Conservation (phyloP, 1,140 invertebrate species). For the Drosophila pandora region DNA sequence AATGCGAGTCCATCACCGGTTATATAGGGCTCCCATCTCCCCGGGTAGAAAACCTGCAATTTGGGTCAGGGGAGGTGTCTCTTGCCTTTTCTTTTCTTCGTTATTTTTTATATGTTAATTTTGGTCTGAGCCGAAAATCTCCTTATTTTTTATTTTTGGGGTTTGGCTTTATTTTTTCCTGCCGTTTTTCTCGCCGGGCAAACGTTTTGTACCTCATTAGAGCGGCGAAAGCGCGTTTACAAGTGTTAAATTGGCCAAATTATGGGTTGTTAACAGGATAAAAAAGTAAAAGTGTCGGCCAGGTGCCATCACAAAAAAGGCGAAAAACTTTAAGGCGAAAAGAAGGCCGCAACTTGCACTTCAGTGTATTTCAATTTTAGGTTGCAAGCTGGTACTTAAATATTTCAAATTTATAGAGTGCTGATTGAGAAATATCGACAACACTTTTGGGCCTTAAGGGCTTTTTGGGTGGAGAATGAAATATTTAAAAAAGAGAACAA, state of each 20-base stretch:
- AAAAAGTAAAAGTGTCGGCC: constrained; percentile 79
- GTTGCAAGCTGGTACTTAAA: constrained; percentile 32
- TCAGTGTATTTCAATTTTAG: constrained; percentile 27
- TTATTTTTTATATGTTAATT: constrained; percentile 79
- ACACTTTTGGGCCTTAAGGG: constrained; percentile 20
- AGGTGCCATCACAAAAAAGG: constrained; percentile 13
- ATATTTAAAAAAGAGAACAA: constrained; percentile 4
- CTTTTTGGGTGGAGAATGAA: constrained; percentile 15
- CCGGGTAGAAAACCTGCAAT: constrained; percentile 59
- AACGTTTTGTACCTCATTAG: constrained; percentile 82
- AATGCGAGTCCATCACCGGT: constrained; percentile 51
- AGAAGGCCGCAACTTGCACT: constrained; percentile 22
- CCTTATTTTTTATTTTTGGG: constrained; percentile 27
- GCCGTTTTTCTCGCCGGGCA: constrained; percentile 24
- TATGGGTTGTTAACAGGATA: constrained; percentile 80
- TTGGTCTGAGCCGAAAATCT: constrained; percentile 19
- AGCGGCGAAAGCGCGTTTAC: constrained; percentile 80
- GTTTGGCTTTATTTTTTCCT: background rate
- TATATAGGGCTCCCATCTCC: constrained; percentile 60
- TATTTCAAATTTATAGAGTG: constrained; percentile 43
- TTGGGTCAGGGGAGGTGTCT: constrained; percentile 59
- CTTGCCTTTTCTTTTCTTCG: constrained; percentile 17
- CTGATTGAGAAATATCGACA: constrained; percentile 51
- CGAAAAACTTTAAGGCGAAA: constrained; percentile 4
- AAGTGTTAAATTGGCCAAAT: constrained; percentile 82